Percentiles rank a stretch among this genome's conserved stretches.
Evolutionary conservation across 2,888 invertebrate genomes (phyloP).

Genomic region (Escarpia spicata): DNA sequence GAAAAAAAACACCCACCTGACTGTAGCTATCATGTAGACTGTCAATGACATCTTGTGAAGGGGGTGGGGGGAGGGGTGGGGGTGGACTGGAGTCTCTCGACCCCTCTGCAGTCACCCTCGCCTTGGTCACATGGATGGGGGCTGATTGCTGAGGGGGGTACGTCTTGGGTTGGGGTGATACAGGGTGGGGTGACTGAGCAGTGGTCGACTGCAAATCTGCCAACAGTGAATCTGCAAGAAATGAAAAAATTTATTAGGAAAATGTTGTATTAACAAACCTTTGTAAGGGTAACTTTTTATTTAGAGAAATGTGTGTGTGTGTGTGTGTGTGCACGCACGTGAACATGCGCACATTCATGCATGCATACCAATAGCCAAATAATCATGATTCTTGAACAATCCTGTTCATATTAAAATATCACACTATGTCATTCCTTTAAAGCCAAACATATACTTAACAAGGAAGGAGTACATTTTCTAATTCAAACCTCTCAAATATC

Average conservation of each 20-base stretch:
- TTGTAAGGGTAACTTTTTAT: neutral
- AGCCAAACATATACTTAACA: neutral
- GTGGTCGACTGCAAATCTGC: constrained; percentile 93
- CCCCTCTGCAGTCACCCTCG: neutral
- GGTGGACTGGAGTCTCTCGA: constrained; percentile 50
- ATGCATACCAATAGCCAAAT: neutral
- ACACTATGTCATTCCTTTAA: neutral
- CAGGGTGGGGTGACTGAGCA: neutral
- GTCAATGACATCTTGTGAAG: constrained; percentile 46
- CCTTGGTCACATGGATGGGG: constrained; percentile 24
- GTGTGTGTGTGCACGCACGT: too few species aligned
- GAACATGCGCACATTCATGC: neutral
- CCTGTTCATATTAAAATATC: neutral
- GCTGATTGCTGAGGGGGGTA: neutral
- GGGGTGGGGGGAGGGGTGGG: constrained; percentile 59
- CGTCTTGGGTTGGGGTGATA: neutral
- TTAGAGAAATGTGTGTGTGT: too few species aligned
- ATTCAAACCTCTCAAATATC: neutral
- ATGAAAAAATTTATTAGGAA: constrained; percentile 1
- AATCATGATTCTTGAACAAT: neutral
- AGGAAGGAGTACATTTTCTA: neutral
- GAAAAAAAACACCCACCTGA: constrained; percentile 18
- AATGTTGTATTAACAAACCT: neutral
- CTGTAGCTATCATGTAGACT: constrained; percentile 26
- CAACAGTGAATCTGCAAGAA: constrained; percentile 85